These are phyloP conservation scores for Borostomias antarcticus DNA, from an alignment of 2,797 vertebrate genomes.

Conservation along the genomic window DNA sequence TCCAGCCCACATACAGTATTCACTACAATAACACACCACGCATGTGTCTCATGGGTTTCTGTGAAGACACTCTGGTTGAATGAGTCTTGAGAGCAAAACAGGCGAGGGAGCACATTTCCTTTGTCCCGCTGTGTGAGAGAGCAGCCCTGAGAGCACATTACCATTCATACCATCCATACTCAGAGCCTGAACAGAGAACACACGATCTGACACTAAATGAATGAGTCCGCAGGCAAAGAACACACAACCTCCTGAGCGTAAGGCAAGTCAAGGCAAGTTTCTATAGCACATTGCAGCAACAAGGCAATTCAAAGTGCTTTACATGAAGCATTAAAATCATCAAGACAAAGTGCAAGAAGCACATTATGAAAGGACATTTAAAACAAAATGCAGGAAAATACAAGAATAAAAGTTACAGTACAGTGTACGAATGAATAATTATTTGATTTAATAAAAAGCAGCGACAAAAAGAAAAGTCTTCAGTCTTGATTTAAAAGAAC, in stretches of 20 bases:
- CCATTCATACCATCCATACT: constrained; percentile 49
- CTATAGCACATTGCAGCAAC: too few relatives aligned
- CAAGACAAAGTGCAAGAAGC: too few relatives aligned
- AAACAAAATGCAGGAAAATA: too few relatives aligned
- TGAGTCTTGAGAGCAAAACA: constrained; percentile 52
- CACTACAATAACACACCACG: constrained; percentile 73
- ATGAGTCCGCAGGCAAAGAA: constrained; percentile 59
- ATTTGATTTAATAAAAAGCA: too few relatives aligned
- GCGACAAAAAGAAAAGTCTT: too few relatives aligned
- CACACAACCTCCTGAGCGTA: constrained; percentile 47
- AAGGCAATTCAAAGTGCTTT: too few relatives aligned
- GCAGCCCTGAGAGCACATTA: constrained; percentile 44
- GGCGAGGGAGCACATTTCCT: constrained; percentile 50
- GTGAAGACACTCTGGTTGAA: constrained; percentile 54
- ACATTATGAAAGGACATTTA: too few relatives aligned
- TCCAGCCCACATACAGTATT: constrained; percentile 77
- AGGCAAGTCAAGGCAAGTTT: too few relatives aligned
- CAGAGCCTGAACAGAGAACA: constrained; percentile 36
- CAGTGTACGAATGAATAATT: too few relatives aligned
- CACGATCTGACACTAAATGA: constrained; percentile 61
- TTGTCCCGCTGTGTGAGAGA: constrained; percentile 50
- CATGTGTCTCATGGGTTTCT: constrained; percentile 52
- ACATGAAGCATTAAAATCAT: too few relatives aligned
- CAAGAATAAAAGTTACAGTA: too few relatives aligned
- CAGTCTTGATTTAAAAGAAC: too few relatives aligned